Conservation (phyloP, 2,113 vertebrate species). For the Carassius auratus region DNA sequence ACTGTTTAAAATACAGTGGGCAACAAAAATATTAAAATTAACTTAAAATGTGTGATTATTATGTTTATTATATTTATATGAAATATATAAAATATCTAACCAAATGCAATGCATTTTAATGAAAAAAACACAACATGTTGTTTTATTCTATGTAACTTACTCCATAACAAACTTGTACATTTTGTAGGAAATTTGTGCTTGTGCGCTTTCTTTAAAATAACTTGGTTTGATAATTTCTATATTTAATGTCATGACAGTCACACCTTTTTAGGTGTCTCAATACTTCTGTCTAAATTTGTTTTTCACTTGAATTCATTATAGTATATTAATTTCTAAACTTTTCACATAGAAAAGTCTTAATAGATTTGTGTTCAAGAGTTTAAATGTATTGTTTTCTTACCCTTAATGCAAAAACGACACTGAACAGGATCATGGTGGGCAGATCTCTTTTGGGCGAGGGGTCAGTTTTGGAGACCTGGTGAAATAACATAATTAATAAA, state of each 20-base stretch:
- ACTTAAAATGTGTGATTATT: too few species aligned
- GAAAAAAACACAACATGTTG: background rate
- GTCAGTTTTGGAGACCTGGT: slow-evolving; percentile 92
- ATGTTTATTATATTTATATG: too few species aligned
- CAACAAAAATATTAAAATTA: too few species aligned
- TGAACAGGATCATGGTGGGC: slow-evolving; percentile 98
- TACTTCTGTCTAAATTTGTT: background rate
- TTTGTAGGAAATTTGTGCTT: background rate
- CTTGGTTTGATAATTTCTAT: background rate
- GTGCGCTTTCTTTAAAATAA: background rate
- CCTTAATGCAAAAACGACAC: slow-evolving; percentile 95
- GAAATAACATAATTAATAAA: slow-evolving; percentile 49
- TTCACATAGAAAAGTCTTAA: background rate
- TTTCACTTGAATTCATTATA: background rate
- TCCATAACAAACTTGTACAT: background rate
- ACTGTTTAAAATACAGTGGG: too few species aligned
- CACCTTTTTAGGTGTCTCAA: background rate
- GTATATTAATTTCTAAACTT: background rate
- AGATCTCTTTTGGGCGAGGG: slow-evolving; percentile 97
- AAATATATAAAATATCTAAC: too few species aligned
- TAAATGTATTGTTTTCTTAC: slow-evolving; percentile 73
- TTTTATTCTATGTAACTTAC: background rate
- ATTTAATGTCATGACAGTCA: background rate
- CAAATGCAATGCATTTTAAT: too few species aligned
- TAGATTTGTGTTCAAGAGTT: background rate